Conservation (phyloP, 2,888 invertebrate species). For the Drepana falcataria region DNA sequence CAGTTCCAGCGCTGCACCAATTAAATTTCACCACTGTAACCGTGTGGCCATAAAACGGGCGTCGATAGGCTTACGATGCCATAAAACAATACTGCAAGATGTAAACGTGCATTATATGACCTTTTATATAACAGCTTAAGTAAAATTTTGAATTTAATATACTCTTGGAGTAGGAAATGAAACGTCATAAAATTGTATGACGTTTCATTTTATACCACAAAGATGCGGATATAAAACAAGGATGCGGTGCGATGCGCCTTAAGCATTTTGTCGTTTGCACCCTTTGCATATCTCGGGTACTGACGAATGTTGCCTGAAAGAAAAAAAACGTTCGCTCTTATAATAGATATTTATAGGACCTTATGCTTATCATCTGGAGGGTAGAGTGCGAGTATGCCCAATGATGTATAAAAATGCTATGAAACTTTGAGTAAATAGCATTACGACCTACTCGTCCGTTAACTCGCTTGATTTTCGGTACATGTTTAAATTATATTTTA, state of each 20-base stretch:
- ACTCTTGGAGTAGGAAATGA: not conserved
- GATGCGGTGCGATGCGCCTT: too few relatives aligned
- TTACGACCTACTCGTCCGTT: not conserved
- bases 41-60: conserved; percentile 7
- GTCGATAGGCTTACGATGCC: conserved; percentile 9
- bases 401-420: too few relatives aligned
- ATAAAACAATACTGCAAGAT: conserved; percentile 15
- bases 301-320: too few relatives aligned
- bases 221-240: too few relatives aligned
- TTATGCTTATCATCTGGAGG: too few relatives aligned
- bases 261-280: too few relatives aligned
- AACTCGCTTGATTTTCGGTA: not conserved
- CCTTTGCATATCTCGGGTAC: too few relatives aligned
- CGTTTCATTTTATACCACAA: too few relatives aligned
- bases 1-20: conserved; percentile 24
- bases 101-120: not conserved
- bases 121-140: not conserved
- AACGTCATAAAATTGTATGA: not conserved
- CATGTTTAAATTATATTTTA: not conserved
- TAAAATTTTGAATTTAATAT: not conserved
- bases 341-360: too few relatives aligned
- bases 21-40: conserved; percentile 18
- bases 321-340: too few relatives aligned
- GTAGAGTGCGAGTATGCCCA: too few relatives aligned
- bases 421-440: too few relatives aligned